A percentile compares a stretch with the other conserved stretches of the same genome.
These are phyloP conservation scores for Cosmia trapezina DNA, from an alignment of 2,888 invertebrate species.

Conservation along the genomic window DNA sequence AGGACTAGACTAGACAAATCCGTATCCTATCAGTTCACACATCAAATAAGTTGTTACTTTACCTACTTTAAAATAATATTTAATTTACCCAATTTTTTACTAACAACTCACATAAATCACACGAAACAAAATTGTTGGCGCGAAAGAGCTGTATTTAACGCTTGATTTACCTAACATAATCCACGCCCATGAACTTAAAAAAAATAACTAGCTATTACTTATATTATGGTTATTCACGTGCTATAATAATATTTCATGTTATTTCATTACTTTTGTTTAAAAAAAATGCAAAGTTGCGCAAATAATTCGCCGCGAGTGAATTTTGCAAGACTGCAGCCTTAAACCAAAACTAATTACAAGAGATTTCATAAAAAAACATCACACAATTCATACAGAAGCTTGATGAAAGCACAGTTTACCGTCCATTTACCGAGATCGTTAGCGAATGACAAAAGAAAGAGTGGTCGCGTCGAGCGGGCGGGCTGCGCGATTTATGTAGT, in stretches of 20 bases:
- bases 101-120: neutral
- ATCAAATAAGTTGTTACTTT: neutral
- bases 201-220: too few species aligned
- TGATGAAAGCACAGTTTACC: slow-evolving; percentile 50
- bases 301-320: too few species aligned
- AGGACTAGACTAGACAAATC: too few species aligned
- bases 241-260: too few species aligned
- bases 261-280: too few species aligned
- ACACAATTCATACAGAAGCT: slow-evolving; percentile 41
- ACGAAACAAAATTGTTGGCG: too few species aligned
- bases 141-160: too few species aligned
- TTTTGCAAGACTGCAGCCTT: too few species aligned
- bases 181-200: too few species aligned
- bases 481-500: slow-evolving; percentile 60
- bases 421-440: slow-evolving; percentile 60
- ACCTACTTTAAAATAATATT: neutral
- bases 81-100: neutral
- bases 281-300: too few species aligned
- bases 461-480: slow-evolving; percentile 48
- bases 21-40: neutral
- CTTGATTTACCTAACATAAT: too few species aligned
- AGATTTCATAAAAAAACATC: slow-evolving; percentile 18
- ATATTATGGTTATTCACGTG: too few species aligned
- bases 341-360: neutral
- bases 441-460: slow-evolving; percentile 58